These are phyloP conservation scores for Podarcis muralis DNA, from an alignment of 2,113 vertebrate genomes.

Conservation along the genomic window DNA sequence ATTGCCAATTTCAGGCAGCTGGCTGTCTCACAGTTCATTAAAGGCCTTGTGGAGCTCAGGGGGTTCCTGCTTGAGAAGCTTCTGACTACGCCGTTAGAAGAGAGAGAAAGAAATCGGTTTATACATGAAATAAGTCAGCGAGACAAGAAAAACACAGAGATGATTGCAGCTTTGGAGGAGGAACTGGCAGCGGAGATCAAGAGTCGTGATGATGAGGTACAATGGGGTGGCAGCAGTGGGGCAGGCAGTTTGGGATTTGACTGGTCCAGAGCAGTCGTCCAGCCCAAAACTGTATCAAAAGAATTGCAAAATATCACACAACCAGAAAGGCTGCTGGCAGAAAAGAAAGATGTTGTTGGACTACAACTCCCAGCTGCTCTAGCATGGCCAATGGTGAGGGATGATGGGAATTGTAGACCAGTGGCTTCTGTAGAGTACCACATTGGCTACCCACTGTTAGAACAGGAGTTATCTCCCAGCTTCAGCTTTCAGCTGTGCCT, in stretches of 20 bases:
- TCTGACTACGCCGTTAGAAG: constrained; percentile 74
- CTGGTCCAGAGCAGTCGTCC: neutral
- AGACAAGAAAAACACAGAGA: constrained; percentile 57
- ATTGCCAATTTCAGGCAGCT: constrained; percentile 13
- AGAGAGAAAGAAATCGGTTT: constrained; percentile 62
- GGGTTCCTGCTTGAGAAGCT: constrained; percentile 74
- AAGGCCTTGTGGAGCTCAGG: constrained; percentile 75
- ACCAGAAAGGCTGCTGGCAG: too few relatives aligned
- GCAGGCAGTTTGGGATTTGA: neutral
- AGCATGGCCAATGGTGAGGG: too few relatives aligned
- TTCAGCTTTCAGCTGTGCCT: too few relatives aligned
- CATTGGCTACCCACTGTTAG: too few relatives aligned
- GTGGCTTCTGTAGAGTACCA: too few relatives aligned
- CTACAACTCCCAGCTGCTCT: too few relatives aligned
- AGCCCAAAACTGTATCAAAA: neutral
- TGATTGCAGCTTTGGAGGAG: constrained; percentile 52
- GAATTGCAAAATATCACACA: neutral
- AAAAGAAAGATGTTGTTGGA: too few relatives aligned
- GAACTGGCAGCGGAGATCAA: constrained; percentile 60
- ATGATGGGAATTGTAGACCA: too few relatives aligned
- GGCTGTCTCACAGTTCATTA: constrained; percentile 62
- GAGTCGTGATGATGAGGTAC: constrained; percentile 77
- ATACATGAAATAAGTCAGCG: constrained; percentile 56
- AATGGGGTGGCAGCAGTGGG: neutral
- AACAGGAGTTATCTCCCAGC: too few relatives aligned